These are phyloP conservation scores for Papilio elwesi DNA, from an alignment of 2,888 invertebrate genomes.

Conservation along the genomic window DNA sequence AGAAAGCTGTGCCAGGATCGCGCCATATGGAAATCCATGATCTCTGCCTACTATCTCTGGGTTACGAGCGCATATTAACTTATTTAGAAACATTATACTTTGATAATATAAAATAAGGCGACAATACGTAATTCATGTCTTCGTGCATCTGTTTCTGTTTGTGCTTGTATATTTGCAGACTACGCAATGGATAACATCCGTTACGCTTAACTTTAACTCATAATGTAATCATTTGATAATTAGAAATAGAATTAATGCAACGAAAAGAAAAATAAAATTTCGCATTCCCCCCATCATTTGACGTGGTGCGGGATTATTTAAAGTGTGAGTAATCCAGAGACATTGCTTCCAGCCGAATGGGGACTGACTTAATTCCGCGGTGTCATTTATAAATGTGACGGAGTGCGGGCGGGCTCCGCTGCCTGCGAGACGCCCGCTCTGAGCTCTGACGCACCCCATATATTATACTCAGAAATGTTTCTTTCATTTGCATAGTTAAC, in stretches of 20 bases:
- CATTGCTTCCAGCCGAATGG: conserved; percentile 36
- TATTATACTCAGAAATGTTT: conserved; percentile 20
- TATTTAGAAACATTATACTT: too few species aligned
- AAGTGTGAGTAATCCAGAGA: conserved; percentile 35
- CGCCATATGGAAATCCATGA: too few species aligned
- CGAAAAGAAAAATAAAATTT: neutral
- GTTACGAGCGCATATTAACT: too few species aligned
- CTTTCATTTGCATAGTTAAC: conserved; percentile 24
- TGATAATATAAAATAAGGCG: too few species aligned
- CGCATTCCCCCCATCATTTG: conserved; percentile 11
- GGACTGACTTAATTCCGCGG: conserved; percentile 34
- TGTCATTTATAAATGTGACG: conserved; percentile 35
- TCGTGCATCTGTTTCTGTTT: too few species aligned
- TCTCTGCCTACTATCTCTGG: too few species aligned
- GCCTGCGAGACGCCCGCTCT: conserved; percentile 4
- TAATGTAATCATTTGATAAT: too few species aligned
- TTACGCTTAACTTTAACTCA: too few species aligned
- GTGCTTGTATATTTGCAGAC: too few species aligned
- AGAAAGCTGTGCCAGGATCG: too few species aligned
- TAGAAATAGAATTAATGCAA: neutral
- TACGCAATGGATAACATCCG: too few species aligned
- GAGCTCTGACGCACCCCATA: conserved; percentile 12
- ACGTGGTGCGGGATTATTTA: conserved; percentile 26
- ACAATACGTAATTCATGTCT: too few species aligned
- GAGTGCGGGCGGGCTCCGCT: neutral